Base-by-base conservation (phyloP, 2,888 invertebrate genomes). In the Taphrorychus bicolor region DNA sequence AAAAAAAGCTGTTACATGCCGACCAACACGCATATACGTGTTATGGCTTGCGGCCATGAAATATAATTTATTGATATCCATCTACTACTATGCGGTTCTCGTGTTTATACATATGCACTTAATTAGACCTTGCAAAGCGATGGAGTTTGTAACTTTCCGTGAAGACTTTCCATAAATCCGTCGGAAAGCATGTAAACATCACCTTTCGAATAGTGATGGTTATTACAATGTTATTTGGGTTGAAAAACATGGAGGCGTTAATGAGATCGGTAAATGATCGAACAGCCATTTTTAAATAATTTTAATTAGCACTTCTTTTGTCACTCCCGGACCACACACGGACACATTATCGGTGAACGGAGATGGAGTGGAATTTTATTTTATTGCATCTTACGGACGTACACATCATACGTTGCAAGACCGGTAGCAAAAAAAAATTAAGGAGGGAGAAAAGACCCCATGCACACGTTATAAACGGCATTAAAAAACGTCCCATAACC, bases 251-350 rank as follows among this genome's bases (percentile, higher is more conserved):
- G 24, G 24, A 5, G 52, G 51, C 52, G 51, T 14, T 11, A 60
- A 60, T 60, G 21, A 4, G 17, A 52, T 48, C 9, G n/a, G 32
- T 48, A 54, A 62, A 62, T 18, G 22, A 32, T n/a, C 9, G 32
- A 54, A 54, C 51, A 54, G 62, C 62, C 62, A 64, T 57, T 57
- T 64, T 64, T 17, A 58, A 64, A 58, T 23, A 56, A n/a, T 24
- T 45, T 4, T 32, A 64, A 64, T 64, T 64, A 64, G 51, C 63
- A 51, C 58, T 41, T 58, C 56, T 58, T 48, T 51, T 62, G 58
- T 51, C 52, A 42, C 54, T 32, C 32, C 48, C 11, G 40, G 63
- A 64, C 62, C 62, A 62, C 62, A 54, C 62, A 53, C 40, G 32
- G 19, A 24, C 41, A 14, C n/a, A n/a, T n/a, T n/a, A n/a, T n/a